These are phyloP conservation scores for Cinclus cinclus DNA, from an alignment of 2,113 vertebrate genomes.

Conservation along the genomic window DNA sequence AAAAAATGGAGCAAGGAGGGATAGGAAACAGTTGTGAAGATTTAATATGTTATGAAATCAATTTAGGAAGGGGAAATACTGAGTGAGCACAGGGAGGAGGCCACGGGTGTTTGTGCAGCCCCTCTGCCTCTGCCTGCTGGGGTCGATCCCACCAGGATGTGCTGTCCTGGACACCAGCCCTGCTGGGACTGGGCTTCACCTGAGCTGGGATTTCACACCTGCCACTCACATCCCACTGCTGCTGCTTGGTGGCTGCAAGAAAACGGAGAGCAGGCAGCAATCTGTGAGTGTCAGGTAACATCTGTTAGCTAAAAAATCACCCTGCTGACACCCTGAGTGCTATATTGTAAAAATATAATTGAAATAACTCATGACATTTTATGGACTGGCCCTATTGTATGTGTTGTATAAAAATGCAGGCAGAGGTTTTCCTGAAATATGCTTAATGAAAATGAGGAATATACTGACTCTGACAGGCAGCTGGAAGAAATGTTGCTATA, in stretches of 20 bases:
- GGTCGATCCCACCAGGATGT: not conserved
- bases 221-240: not conserved
- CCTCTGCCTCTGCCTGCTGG: not conserved
- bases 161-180: not conserved
- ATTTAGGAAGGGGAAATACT: not conserved
- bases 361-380: not conserved
- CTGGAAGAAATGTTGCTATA: not conserved
- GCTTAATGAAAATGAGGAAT: not conserved
- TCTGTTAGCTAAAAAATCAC: not conserved
- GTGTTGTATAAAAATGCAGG: not conserved
- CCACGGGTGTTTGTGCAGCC: not conserved
- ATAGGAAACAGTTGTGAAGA: not conserved
- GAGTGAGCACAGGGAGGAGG: not conserved
- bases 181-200: not conserved
- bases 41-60: not conserved
- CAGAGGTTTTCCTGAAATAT: not conserved
- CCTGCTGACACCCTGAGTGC: not conserved
- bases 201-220: not conserved
- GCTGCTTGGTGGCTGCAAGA: not conserved
- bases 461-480: not conserved
- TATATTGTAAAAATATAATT: accelerated
- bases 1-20: not conserved
- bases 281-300: not conserved
- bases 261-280: not conserved
- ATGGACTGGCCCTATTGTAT: not conserved